Conservation (phyloP, 2,797 vertebrate species). For the Macropus fuliginosus region DNA sequence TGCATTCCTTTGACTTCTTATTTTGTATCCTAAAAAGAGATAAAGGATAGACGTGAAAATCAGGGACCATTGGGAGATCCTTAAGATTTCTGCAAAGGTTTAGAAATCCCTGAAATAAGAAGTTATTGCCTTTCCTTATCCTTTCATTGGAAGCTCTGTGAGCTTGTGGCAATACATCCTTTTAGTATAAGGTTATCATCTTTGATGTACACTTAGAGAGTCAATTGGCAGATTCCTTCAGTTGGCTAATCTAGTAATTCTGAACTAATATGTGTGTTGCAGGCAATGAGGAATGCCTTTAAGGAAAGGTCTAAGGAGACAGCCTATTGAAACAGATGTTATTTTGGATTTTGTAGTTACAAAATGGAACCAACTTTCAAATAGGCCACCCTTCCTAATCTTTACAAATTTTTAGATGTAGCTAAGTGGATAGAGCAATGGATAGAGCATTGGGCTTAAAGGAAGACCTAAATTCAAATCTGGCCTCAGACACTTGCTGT, state of each 20-base stretch:
- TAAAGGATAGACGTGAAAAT: neutral
- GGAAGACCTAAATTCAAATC: neutral
- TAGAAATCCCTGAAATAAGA: conserved; percentile 19
- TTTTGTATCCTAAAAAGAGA: conserved; percentile 17
- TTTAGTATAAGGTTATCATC: neutral
- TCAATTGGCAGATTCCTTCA: neutral
- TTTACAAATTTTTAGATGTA: neutral
- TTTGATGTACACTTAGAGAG: neutral
- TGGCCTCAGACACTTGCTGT: neutral
- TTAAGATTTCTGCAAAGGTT: conserved; percentile 26
- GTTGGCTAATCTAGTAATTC: conserved; percentile 6
- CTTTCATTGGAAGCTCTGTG: conserved; percentile 16
- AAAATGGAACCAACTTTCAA: conserved; percentile 38
- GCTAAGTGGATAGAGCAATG: neutral
- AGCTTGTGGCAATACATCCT: neutral
- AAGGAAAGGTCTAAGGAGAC: neutral
- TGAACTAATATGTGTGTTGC: neutral
- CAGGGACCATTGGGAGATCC: neutral
- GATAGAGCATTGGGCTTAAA: neutral
- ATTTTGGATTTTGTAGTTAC: conserved; percentile 4
- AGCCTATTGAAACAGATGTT: neutral
- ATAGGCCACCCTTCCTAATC: conserved; percentile 29
- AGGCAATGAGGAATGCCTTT: neutral
- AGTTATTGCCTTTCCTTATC: conserved; percentile 35
- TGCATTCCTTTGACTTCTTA: conserved; percentile 13